A percentile compares a stretch with the other conserved stretches of the same genome.
Conservation (phyloP, 2,888 invertebrate genomes). For the Stictocephala bisonia region DNA sequence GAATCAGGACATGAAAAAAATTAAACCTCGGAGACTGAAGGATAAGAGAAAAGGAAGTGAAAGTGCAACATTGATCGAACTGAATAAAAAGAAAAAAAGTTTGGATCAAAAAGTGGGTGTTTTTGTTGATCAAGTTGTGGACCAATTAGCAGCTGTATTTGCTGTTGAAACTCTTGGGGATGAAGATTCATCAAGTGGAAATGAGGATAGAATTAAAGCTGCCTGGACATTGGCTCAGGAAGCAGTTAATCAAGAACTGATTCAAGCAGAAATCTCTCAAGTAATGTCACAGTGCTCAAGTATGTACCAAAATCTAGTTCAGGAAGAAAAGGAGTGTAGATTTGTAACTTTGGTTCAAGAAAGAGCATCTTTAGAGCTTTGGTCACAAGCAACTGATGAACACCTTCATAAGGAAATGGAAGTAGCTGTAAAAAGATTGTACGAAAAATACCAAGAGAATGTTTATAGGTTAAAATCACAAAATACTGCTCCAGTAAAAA, state of each 20-base stretch:
- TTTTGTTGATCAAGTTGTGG: constrained; percentile 69
- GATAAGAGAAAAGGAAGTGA: constrained; percentile 51
- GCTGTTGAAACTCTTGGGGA: constrained; percentile 75
- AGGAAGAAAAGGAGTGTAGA: constrained; percentile 52
- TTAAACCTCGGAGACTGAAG: constrained; percentile 54
- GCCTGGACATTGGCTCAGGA: constrained; percentile 82
- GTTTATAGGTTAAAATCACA: constrained; percentile 69
- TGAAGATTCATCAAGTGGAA: constrained; percentile 45
- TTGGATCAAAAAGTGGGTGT: constrained; percentile 54
- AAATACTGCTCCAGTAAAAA: constrained; percentile 43
- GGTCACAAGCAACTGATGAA: constrained; percentile 80
- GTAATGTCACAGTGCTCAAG: constrained; percentile 78
- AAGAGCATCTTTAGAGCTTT: constrained; percentile 77
- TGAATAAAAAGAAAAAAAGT: constrained; percentile 52
- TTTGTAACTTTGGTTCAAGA: constrained; percentile 64
- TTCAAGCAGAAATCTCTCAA: constrained; percentile 81
- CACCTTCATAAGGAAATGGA: constrained; percentile 79
- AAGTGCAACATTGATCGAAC: constrained; percentile 47
- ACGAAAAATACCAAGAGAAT: constrained; percentile 74
- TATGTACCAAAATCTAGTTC: constrained; percentile 69
- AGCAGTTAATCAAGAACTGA: constrained; percentile 78
- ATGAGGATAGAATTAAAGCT: constrained; percentile 68
- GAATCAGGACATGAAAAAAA: constrained; percentile 59
- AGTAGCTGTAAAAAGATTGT: constrained; percentile 75
- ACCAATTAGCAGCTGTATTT: constrained; percentile 76